Evolutionary conservation across 1,140 invertebrate species (phyloP), one percentile per base, ranked within the genome.

Genomic region (Triops cancriformis): DNA sequence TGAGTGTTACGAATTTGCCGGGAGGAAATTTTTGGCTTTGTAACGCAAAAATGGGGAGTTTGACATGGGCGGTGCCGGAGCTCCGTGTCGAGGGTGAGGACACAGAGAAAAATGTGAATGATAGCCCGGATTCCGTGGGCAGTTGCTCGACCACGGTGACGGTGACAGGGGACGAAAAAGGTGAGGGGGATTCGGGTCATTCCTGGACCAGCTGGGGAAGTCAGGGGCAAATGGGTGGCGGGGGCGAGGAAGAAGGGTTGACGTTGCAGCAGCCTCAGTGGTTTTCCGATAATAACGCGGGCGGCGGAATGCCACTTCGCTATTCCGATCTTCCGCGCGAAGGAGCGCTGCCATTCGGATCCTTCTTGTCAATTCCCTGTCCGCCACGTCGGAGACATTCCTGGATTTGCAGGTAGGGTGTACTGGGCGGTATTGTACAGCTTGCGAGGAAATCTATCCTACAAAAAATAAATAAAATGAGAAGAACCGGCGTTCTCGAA

Each of bases 341-440:
- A 43, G 74, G 74, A 26, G 74, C 74, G 74, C 74, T 76, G 5
- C 26, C 74, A 10, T 42, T 76, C 18, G 74, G 74, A 14, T 76
- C 74, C 26, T 76, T 76, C 74, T 31, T 76, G 14, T 76, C 74
- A 26, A 45, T 76, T 76, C 74, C 74, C 18, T 76, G 74, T 41
- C 74, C 74, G 14, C 74, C 74, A n/a, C 74, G 74, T 64, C 74
- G 74, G n/a, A 76, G 74, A 26, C 74, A 76, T 42, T 76, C 74
- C 18, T 76, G 74, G 74, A 76, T 76, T 14, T 76, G 74, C 74
- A 76, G 74, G 74, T 76, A 76, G 6, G 5, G 26, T 41, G 31
- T 37, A 37, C 31, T 37, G n/a, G n/a, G n/a, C n/a, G n/a, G 31
- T 37, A 37, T 37, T 37, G 2, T 7, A 37, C 31, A 64, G 9